Evolutionary conservation across 2,888 invertebrate species (phyloP), one percentile per base, ranked within the genome.

Genomic region (Philereme transversata): DNA sequence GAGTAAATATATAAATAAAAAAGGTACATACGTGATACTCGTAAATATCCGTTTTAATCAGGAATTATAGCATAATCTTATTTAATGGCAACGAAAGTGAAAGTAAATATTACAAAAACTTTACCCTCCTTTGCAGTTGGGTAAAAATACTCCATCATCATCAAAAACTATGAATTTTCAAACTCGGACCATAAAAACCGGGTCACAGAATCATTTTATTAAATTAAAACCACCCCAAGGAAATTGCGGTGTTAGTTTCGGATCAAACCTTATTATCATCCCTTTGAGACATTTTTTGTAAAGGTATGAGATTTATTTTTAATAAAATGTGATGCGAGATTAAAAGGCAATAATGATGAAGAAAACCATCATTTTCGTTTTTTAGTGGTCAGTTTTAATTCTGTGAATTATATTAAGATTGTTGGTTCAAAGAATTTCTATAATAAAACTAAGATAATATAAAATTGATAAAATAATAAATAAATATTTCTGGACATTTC

Each of bases 201-300:
- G 4, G 33, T 57, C 64, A 60, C 54, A 61, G 61, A 69, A 66
- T 64, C 65, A 60, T 69, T 70, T 70, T 70, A 72, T 68, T 67
- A 79, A 80, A 80, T 82, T 79, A 78, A 78, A 75, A 74, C 72
- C 70, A 73, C 75, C 78, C 79, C 76, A 72, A 76, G 76, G 75
- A 82, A 84, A 84, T 84, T 84, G 79, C 74, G 64, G 78, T 82
- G 87, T 90, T 88, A 87, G 88, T 84, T 78, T 86, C 86, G 87
- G 85, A 86, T 88, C 85, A 86, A 79, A 77, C 74, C 75, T 73
- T 77, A 76, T 82, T 79, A 78, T 75, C 68, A 64, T 55, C 71
- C 77, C 85, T 84, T 87, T 82, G 76, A 76, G 86, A 86, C 86
- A 85, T 71, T 79, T 82, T 81, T 79, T 77, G 68, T 63, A 75